phyloP scores from a whole-genome alignment of 2,797 vertebrate genomes.

The Enteromius paludinosus region DNA sequence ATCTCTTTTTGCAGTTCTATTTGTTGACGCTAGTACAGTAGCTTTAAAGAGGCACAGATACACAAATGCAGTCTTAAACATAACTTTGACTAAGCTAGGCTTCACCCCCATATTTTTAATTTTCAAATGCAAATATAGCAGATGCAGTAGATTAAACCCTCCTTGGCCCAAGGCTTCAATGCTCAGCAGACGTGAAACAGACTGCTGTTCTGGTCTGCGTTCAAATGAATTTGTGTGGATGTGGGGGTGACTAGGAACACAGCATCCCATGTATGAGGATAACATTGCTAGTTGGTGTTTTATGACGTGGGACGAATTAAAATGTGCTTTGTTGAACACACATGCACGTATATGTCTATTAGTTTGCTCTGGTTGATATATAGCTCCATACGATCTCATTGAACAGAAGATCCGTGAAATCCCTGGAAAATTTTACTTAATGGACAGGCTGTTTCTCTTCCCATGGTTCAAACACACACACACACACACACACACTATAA shows the following conservation, averaged over 20 bases:
- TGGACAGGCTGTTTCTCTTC: conserved; percentile 21
- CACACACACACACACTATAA: conserved; percentile 27
- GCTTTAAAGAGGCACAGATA: neutral
- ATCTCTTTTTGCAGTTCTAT: neutral
- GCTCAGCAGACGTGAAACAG: conserved; percentile 45
- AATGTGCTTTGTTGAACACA: conserved; percentile 17
- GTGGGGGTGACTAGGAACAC: conserved; percentile 2
- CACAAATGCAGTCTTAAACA: conserved; percentile 5
- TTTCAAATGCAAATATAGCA: conserved; percentile 34
- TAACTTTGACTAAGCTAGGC: conserved; percentile 32
- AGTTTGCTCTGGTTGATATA: conserved; percentile 40
- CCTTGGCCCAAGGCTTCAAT: conserved; percentile 14
- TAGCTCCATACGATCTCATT: conserved; percentile 7
- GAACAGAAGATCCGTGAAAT: conserved; percentile 45
- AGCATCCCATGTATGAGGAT: neutral
- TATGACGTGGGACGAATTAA: neutral
- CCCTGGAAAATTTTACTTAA: conserved; percentile 55
- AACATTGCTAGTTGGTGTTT: neutral
- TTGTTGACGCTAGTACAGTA: neutral
- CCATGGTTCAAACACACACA: conserved; percentile 31
- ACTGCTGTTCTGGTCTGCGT: conserved; percentile 6
- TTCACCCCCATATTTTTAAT: conserved; percentile 31
- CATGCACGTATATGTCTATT: conserved; percentile 17
- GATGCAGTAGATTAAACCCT: conserved; percentile 22
- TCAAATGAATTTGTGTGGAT: conserved; percentile 13